phyloP scores from a whole-genome alignment of 2,888 invertebrate species.

The Hypomecis atomaria region DNA sequence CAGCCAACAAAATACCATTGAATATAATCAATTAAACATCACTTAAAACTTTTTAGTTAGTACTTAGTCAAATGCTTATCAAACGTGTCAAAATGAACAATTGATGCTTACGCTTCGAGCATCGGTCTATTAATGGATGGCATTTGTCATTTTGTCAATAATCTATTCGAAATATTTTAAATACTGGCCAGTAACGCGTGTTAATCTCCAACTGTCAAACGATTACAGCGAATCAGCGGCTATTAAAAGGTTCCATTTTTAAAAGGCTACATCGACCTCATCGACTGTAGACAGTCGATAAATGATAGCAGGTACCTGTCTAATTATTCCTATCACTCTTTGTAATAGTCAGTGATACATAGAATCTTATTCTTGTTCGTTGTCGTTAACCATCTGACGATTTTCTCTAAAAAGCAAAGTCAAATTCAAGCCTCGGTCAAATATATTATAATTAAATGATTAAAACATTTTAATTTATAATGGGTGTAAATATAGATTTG shows the following conservation, averaged over 20 bases:
- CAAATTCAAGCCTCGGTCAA: too few species aligned
- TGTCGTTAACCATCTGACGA: too few species aligned
- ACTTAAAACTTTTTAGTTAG: neutral
- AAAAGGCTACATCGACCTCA: slow-evolving; percentile 71
- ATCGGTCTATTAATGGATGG: slow-evolving; percentile 60
- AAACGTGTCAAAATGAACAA: slow-evolving; percentile 57
- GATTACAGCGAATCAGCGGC: slow-evolving; percentile 71
- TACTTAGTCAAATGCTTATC: slow-evolving; percentile 46
- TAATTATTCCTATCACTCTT: slow-evolving; percentile 11
- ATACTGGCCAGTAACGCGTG: slow-evolving; percentile 66
- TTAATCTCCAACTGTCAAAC: slow-evolving; percentile 76
- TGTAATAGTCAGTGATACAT: too few species aligned
- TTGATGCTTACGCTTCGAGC: slow-evolving; percentile 57
- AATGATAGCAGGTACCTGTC: slow-evolving; percentile 29
- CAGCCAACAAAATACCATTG: too few species aligned
- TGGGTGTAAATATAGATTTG: too few species aligned
- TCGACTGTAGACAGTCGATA: slow-evolving; percentile 41
- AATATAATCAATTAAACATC: too few species aligned
- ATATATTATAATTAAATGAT: too few species aligned
- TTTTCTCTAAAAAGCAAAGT: too few species aligned
- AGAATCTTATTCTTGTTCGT: too few species aligned
- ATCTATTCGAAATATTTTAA: slow-evolving; percentile 61
- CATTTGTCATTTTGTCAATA: slow-evolving; percentile 83
- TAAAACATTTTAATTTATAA: too few species aligned
- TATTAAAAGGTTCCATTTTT: slow-evolving; percentile 78